These are phyloP conservation scores for Littorina saxatilis DNA, from an alignment of 1,140 invertebrate genomes.

Conservation along the genomic window DNA sequence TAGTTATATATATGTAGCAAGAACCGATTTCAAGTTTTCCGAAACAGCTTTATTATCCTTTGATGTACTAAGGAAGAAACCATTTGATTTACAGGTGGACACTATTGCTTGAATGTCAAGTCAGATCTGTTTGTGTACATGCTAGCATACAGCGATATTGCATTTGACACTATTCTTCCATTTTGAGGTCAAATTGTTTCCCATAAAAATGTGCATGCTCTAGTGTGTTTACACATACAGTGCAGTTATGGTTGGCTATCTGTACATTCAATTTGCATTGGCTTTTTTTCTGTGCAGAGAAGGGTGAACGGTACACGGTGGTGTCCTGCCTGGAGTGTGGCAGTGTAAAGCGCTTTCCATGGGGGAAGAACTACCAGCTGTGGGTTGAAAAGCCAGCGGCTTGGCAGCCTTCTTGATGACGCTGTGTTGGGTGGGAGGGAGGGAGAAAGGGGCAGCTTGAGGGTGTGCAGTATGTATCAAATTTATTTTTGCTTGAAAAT, in stretches of 20 bases:
- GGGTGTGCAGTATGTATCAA: neutral
- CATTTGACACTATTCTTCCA: neutral
- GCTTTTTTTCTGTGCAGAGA: conserved; percentile 37
- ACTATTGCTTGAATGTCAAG: neutral
- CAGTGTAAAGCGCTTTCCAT: conserved; percentile 54
- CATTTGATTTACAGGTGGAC: no score
- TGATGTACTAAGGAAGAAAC: no score
- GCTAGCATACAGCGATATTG: neutral
- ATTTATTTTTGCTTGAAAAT: neutral
- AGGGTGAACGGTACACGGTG: conserved; percentile 50
- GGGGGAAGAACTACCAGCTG: conserved; percentile 47
- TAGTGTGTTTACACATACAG: no score
- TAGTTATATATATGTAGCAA: no score
- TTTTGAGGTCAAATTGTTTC: no score
- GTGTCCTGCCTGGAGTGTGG: conserved; percentile 62
- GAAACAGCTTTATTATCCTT: no score
- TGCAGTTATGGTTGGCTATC: no score
- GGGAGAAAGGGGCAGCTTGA: neutral
- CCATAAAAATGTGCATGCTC: no score
- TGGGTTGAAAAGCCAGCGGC: conserved; percentile 60
- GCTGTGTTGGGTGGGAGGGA: no score
- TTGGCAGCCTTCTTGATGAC: conserved; percentile 41
- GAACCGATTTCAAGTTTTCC: no score
- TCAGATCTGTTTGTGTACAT: neutral
- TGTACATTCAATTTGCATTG: neutral